Evolutionary conservation across 30 jellyfish, hydroid and myxozoan genomes (phyloP), one percentile per base, ranked within the genome.

Genomic region (Turritopsis rubra): DNA sequence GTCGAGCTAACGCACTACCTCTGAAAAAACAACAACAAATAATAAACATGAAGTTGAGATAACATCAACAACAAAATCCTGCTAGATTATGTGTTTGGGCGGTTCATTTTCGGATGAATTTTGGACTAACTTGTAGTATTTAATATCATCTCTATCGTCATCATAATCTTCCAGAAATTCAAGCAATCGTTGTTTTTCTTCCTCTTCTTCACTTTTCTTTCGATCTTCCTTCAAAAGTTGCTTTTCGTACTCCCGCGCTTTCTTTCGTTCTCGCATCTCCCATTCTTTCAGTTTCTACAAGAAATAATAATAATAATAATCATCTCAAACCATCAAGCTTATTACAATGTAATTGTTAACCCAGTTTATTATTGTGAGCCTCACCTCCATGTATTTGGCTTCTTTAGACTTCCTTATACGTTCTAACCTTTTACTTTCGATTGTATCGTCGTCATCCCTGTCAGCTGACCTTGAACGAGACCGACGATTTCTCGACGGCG

Each of bases 131-230:
- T 88, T 85, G 84, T 94, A 94, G 78, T 86, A 94, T 83, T 94
- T 94, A 16, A 87, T 60, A 73, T 94, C 99, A 78, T 94, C 99
- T 84, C 96, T 79, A 54, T 89, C 99, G 73, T 94, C 99, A 73
- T 94, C 99, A 66, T 94, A 94, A 71, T 90, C 97, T 75, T 94
- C 97, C 7, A 94, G 96, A 76, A 94, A 94, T 66, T 94, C 99
- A 66, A 79, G 88, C 82, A 94, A 66, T 27, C 86, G 97, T 18
- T 82, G 74, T 29, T 94, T 75, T 85, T 94, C 97, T 76, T 94
- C 99, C 25, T 91, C 96, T 95, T 93, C 96, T 19, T 88, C 96
- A 8, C 81, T 91, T 22, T 87, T 85, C 60, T 90, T 79, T 75
- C 92, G 83, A 53, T 21, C 81, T 21, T 93, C 99, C 82, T 93